Conservation (phyloP, 2,797 vertebrate species). For the Momotus momota region DNA sequence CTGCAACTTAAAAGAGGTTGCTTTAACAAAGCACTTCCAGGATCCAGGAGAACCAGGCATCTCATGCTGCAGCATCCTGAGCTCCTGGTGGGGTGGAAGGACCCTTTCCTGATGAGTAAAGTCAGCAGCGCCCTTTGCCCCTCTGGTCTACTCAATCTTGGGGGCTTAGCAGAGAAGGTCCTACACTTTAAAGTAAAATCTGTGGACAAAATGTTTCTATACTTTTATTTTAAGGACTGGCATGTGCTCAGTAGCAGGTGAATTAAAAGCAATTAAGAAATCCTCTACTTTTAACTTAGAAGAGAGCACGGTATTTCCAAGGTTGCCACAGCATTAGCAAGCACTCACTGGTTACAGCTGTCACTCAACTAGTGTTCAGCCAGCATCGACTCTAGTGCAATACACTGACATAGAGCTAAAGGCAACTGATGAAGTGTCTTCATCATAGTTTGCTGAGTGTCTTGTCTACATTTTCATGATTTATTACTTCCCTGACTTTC, state of each 20-base stretch:
- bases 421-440: conserved; percentile 17
- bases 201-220: background rate
- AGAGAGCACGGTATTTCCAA: background rate
- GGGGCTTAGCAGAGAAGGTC: background rate
- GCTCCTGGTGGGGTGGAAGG: background rate
- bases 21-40: background rate
- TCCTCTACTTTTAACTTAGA: background rate
- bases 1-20: background rate
- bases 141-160: background rate
- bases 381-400: accelerated
- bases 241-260: background rate
- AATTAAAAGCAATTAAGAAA: background rate
- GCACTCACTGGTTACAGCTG: background rate
- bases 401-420: background rate
- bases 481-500: conserved; percentile 45
- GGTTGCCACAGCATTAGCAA: accelerated
- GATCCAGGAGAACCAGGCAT: background rate
- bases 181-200: background rate
- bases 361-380: background rate
- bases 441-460: conserved; percentile 12
- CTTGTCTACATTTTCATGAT: conserved; percentile 38
- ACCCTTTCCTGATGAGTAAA: background rate
- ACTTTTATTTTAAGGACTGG: background rate
- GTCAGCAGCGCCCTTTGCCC: background rate
- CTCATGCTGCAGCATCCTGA: accelerated